A percentile compares a stretch with the other conserved stretches of the same genome.
These are phyloP conservation scores for Rhombomys opimus DNA, from an alignment of 2,113 vertebrate species.

Conservation along the genomic window DNA sequence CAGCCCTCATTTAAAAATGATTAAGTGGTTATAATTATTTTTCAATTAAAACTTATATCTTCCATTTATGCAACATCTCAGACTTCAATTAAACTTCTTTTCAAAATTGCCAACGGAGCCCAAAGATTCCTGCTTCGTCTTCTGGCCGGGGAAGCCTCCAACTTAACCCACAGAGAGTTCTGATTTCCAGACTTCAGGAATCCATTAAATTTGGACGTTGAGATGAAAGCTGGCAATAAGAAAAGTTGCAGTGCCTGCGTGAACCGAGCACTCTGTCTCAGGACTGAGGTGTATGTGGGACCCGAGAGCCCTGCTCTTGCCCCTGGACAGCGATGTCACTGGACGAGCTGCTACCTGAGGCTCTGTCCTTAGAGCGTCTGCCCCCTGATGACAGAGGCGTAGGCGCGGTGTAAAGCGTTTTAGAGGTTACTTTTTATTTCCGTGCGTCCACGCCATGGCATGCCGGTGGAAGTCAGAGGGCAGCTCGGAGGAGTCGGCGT, in stretches of 20 bases:
- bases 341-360: not conserved
- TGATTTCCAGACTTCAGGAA: slow-evolving; percentile 69
- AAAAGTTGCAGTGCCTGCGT: not conserved
- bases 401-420: not conserved
- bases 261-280: not conserved
- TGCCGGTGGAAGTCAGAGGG: not conserved
- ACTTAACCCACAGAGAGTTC: slow-evolving; percentile 68
- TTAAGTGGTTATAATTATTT: slow-evolving; percentile 99
- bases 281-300: not conserved
- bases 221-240: slow-evolving; percentile 62
- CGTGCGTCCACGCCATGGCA: not conserved
- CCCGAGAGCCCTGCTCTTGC: not conserved
- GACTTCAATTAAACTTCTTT: slow-evolving; percentile 90
- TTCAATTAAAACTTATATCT: slow-evolving; percentile 99
- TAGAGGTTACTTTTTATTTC: not conserved
- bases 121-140: slow-evolving; percentile 81
- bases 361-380: not conserved
- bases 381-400: not conserved
- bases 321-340: not conserved
- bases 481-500: not conserved
- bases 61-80: slow-evolving; percentile 91
- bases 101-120: slow-evolving; percentile 82
- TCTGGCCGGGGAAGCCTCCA: slow-evolving; percentile 69
- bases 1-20: slow-evolving; percentile 97
- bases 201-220: slow-evolving; percentile 33